Conservation (phyloP, 2,888 invertebrate genomes). For the Philaethria dido region DNA sequence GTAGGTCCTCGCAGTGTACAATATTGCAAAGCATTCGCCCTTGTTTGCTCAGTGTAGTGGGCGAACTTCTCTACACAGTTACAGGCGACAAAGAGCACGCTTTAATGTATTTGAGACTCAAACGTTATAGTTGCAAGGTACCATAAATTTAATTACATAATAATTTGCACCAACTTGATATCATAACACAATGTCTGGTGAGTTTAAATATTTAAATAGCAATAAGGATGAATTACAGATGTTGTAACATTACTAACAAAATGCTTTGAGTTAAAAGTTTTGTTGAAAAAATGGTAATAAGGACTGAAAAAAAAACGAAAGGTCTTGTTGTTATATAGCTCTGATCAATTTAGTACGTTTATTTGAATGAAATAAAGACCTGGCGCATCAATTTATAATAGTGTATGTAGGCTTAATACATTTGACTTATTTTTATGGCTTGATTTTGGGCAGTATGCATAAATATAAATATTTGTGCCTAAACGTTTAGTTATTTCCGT, state of each 20-base stretch:
- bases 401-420: no score
- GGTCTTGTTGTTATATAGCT: no score
- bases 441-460: neutral
- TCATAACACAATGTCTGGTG: neutral
- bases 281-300: no score
- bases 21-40: constrained; percentile 36
- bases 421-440: no score
- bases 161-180: neutral
- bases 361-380: neutral
- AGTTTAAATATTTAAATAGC: neutral
- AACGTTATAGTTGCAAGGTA: constrained; percentile 33
- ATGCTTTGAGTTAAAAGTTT: no score
- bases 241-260: no score
- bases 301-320: no score
- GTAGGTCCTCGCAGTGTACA: constrained; percentile 25
- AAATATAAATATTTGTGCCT: constrained; percentile 70
- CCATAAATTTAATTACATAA: constrained; percentile 9
- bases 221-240: no score
- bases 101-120: constrained; percentile 42
- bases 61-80: constrained; percentile 41
- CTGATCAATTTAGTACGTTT: neutral
- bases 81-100: constrained; percentile 39
- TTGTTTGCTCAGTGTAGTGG: constrained; percentile 37
- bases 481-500: constrained; percentile 71
- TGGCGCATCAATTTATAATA: no score